Evolutionary conservation across 2,113 vertebrate species (phyloP), one percentile per base, ranked within the genome.

Genomic region (Aegotheles bennettii): DNA sequence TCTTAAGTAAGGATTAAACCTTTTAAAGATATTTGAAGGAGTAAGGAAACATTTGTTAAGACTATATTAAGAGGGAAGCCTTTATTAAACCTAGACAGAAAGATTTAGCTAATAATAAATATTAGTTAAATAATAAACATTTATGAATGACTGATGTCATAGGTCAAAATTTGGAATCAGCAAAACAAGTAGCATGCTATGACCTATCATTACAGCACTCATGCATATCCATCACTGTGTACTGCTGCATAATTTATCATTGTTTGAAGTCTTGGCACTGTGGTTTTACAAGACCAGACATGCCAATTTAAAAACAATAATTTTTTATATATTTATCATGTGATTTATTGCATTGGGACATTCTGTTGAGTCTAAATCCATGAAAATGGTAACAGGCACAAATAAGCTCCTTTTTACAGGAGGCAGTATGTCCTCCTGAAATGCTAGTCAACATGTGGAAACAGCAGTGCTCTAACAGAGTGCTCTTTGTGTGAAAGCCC

Each of bases 401-500:
- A 60, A 38, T 13, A 42, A 70, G 6, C 2, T 69, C 12, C 24
- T 35, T 76, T 71, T 73, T 8, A 36, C 15, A 50, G 8, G 9
- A 50, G 11, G 8, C 5, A 17, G 11, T 16, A 16, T 35, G 12
- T 19, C 7, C 11, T 59, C 15, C 26, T 77, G 59, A 59, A 63
- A 33, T 16, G 11, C 29, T 10, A 29, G 17, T 7, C 42, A 85
- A 21, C 0, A 0, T 29, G 14, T n/a, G 25, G 28, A 56, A 70
- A 64, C 8, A 50, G 5, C 6, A 53, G 21, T 35, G 23, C 12
- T 64, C 10, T 36, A 35, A 48, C 8, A 31, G 23, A 2, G 4
- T 21, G 13, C 4, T 56, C 21, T 56, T 40, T 3, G 0, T 20
- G 7, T 16, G 20, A 48, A 74, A 77, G 21, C 1, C 4, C 1